Conservation (phyloP, 1,140 invertebrate genomes). For the Goniozus legneri region DNA sequence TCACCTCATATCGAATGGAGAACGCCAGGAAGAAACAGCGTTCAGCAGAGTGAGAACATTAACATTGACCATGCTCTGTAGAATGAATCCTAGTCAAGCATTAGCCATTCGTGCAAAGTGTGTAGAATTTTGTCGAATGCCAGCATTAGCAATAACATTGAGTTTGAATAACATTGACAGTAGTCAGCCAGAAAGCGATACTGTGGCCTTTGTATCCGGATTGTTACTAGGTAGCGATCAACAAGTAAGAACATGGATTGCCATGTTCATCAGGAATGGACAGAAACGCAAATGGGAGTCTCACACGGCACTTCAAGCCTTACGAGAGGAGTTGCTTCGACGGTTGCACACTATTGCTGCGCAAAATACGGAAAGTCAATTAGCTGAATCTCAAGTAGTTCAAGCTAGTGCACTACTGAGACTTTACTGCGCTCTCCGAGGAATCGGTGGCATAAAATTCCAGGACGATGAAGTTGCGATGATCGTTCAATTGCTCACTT, state of each 20-base stretch:
- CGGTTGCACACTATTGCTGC: conserved; percentile 63
- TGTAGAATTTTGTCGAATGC: conserved; percentile 85
- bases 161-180: conserved; percentile 59
- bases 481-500: conserved; percentile 81
- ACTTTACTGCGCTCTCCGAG: conserved; percentile 87
- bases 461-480: conserved; percentile 88
- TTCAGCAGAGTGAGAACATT: conserved; percentile 69
- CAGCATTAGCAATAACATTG: conserved; percentile 77
- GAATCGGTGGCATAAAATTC: conserved; percentile 90
- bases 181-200: conserved; percentile 49
- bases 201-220: conserved; percentile 85
- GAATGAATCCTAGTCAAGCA: conserved; percentile 86
- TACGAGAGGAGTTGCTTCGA: conserved; percentile 77
- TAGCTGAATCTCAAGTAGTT: conserved; percentile 69
- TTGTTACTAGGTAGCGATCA: conserved; percentile 88
- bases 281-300: conserved; percentile 85
- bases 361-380: conserved; percentile 55
- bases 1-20: conserved; percentile 81
- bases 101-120: conserved; percentile 79
- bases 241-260: conserved; percentile 87
- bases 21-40: conserved; percentile 80
- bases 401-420: conserved; percentile 77
- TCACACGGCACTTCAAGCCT: conserved; percentile 65
- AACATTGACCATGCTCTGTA: conserved; percentile 76
- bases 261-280: conserved; percentile 83